phyloP scores from a whole-genome alignment of 2,113 vertebrate species.

The Phoxinus phoxinus region DNA sequence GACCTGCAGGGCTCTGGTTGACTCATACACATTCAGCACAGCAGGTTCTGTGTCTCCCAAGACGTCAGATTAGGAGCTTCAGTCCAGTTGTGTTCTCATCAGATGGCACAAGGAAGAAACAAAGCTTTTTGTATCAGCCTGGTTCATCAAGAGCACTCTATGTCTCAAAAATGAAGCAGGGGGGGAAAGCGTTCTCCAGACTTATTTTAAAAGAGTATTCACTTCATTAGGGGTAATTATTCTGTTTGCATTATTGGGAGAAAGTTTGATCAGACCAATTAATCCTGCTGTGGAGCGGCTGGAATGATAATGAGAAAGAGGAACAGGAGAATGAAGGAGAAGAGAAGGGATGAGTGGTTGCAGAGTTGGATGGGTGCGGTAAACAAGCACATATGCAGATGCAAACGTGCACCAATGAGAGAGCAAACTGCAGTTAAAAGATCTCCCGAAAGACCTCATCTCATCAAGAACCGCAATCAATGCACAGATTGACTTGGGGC shows the following conservation, averaged over 20 bases:
- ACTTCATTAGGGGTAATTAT: slow-evolving; percentile 60
- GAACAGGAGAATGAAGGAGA: not conserved
- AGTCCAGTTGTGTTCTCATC: not conserved
- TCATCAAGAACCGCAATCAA: slow-evolving; percentile 55
- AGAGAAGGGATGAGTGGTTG: slow-evolving; percentile 21
- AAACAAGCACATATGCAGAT: slow-evolving; percentile 31
- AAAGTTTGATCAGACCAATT: slow-evolving; percentile 64
- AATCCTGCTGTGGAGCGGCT: slow-evolving; percentile 57
- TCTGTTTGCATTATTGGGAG: slow-evolving; percentile 57
- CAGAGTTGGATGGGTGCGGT: not conserved
- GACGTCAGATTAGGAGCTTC: slow-evolving; percentile 4
- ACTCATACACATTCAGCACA: not conserved
- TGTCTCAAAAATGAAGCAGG: not conserved
- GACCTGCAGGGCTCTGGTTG: not conserved
- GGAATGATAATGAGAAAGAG: slow-evolving; percentile 56
- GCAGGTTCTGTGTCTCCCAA: slow-evolving; percentile 10
- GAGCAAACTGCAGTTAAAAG: slow-evolving; percentile 42
- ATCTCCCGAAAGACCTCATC: slow-evolving; percentile 35
- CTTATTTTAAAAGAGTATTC: slow-evolving; percentile 22
- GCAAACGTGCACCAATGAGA: slow-evolving; percentile 37
- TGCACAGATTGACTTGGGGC: slow-evolving; percentile 41
- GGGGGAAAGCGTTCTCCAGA: not conserved
- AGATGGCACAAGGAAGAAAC: not conserved
- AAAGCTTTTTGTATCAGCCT: not conserved
- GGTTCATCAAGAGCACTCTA: not conserved